These are phyloP conservation scores for Chymomyza procnemis DNA, from an alignment of 2,888 invertebrate genomes.

Conservation along the genomic window DNA sequence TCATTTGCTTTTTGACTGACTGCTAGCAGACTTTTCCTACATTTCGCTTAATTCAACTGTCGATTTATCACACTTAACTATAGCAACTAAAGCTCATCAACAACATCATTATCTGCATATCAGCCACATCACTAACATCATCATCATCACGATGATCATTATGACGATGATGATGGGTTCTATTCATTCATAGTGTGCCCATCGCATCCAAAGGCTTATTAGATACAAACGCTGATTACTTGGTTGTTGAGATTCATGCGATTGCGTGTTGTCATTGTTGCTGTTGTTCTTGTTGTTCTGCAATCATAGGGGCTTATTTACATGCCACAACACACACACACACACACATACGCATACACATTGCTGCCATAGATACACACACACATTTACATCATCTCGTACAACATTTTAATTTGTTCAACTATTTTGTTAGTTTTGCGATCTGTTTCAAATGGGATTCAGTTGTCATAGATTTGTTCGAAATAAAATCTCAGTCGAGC, in stretches of 20 bases:
- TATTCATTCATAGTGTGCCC: slow-evolving; percentile 4
- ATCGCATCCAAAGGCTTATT: slow-evolving; percentile 36
- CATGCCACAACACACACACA: slow-evolving; percentile 23
- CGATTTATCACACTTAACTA: slow-evolving; percentile 68
- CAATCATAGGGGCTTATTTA: slow-evolving; percentile 47
- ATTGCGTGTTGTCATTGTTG: slow-evolving; percentile 47
- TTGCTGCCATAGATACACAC: neutral
- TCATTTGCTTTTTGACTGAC: neutral
- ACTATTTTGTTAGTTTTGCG: slow-evolving; percentile 34
- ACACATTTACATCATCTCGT: slow-evolving; percentile 23
- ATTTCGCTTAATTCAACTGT: slow-evolving; percentile 62
- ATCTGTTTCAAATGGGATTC: slow-evolving; percentile 17
- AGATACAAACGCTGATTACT: slow-evolving; percentile 48
- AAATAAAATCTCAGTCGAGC: neutral
- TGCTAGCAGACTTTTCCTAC: slow-evolving; percentile 16
- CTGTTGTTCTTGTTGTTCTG: slow-evolving; percentile 8
- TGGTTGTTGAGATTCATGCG: slow-evolving; percentile 45
- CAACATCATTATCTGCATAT: slow-evolving; percentile 9
- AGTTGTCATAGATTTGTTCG: neutral
- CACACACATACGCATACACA: slow-evolving; percentile 7
- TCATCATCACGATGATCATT: neutral
- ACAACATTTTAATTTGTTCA: slow-evolving; percentile 27
- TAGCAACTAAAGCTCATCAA: neutral
- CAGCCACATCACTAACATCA: slow-evolving; percentile 5
- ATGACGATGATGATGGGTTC: neutral